Conservation (phyloP, 2,888 invertebrate genomes). For the Drosophila engyochracea region DNA sequence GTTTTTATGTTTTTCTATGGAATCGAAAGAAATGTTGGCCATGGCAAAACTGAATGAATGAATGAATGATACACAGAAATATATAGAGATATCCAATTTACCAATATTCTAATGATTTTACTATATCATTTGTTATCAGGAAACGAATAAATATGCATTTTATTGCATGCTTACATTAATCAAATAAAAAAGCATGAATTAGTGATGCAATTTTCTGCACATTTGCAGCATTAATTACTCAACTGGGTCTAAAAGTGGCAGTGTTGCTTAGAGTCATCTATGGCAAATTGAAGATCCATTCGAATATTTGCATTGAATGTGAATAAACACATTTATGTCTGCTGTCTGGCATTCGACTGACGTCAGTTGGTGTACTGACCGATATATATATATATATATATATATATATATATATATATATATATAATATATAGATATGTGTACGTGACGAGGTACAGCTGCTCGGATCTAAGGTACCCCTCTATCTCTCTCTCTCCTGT, state of each 20-base stretch:
- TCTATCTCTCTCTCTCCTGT: neutral
- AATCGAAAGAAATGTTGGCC: neutral
- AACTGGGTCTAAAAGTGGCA: conserved; percentile 27
- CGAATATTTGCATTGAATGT: conserved; percentile 44
- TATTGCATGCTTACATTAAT: neutral
- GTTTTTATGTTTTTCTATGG: neutral
- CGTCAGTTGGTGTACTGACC: conserved; percentile 50
- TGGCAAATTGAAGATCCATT: conserved; percentile 35
- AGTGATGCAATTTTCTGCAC: neutral
- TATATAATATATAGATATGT: conserved; percentile 2
- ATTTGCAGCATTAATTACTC: neutral
- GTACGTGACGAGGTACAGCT: conserved; percentile 53
- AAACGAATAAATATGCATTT: no score
- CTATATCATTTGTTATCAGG: no score
- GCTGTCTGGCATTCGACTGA: conserved; percentile 57
- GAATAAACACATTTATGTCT: conserved; percentile 24
- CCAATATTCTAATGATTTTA: no score
- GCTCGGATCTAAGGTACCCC: conserved; percentile 13
- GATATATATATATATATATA: neutral
- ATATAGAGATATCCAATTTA: neutral
- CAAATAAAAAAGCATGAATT: neutral
- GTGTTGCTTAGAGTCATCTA: conserved; percentile 18
- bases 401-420: neutral
- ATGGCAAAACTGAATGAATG: neutral
- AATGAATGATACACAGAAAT: neutral